Conservation (phyloP, 2,797 vertebrate species). For the Rhinella marina region DNA sequence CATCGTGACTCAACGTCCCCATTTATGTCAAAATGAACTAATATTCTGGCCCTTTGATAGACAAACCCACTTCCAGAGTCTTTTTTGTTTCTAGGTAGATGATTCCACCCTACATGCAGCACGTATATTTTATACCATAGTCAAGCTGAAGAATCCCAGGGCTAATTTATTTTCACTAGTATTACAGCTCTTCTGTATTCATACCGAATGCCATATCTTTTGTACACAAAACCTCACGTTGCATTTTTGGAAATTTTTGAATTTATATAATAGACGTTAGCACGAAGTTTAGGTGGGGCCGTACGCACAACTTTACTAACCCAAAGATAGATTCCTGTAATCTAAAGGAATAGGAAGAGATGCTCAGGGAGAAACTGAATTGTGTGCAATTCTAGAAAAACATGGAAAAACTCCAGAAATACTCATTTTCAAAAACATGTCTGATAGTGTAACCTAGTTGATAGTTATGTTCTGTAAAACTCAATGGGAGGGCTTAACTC, state of each 20-base stretch:
- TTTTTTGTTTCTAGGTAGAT: not conserved
- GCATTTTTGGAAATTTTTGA: not conserved
- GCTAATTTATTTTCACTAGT: constrained; percentile 21
- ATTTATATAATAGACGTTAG: not conserved
- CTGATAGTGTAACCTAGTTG: not conserved
- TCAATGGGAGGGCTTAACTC: not conserved
- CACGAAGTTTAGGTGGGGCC: not conserved
- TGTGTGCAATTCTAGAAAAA: not conserved
- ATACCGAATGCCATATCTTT: constrained; percentile 1
- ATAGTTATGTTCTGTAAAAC: not conserved
- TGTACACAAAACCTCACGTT: not conserved
- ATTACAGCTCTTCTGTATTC: not conserved
- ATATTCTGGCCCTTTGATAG: not conserved
- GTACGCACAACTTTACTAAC: not conserved
- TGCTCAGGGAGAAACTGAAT: constrained; percentile 17
- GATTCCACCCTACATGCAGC: not conserved
- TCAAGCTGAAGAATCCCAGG: not conserved
- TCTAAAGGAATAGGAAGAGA: not conserved
- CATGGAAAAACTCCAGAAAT: not conserved
- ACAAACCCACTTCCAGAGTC: not conserved
- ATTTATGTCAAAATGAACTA: not conserved
- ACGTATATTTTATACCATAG: not conserved
- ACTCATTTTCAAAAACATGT: not conserved
- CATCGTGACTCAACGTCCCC: no score
- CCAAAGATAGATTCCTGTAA: not conserved